A percentile compares a stretch with the other conserved stretches of the same genome.
Evolutionary conservation across 2,797 vertebrate genomes (phyloP).

Genomic region (Acanthurus leucopareius): DNA sequence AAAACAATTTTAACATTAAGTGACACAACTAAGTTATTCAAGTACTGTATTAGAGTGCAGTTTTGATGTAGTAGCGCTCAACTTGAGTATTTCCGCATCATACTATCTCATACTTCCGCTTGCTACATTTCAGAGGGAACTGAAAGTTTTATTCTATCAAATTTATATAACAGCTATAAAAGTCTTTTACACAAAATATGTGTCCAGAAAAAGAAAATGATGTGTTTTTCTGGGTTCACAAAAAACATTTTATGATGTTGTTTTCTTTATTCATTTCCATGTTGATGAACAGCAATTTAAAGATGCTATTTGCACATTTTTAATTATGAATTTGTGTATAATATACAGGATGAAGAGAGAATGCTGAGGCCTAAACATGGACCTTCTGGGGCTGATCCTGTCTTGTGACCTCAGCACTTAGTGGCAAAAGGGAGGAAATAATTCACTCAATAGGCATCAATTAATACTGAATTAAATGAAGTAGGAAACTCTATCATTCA

Average conservation of each 20-base stretch:
- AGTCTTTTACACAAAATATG: background rate
- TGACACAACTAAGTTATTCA: background rate
- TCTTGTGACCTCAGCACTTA: background rate
- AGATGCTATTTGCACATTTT: background rate
- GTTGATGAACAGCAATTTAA: background rate
- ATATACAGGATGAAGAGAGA: background rate
- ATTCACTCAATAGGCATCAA: background rate
- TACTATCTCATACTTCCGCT: background rate
- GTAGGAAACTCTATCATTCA: background rate
- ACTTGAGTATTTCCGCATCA: background rate
- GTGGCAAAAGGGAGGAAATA: background rate
- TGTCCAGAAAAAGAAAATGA: background rate
- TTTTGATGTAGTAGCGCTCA: background rate
- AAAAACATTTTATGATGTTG: too few species aligned
- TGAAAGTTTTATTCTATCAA: background rate
- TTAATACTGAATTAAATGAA: background rate
- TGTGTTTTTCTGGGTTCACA: background rate
- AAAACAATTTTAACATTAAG: background rate
- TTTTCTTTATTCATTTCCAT: too few species aligned
- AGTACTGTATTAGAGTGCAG: background rate
- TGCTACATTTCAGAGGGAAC: background rate
- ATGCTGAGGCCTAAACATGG: background rate
- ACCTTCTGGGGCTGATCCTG: background rate
- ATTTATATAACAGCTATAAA: background rate
- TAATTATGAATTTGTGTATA: background rate